Percentiles rank a stretch among this genome's conserved stretches.
Evolutionary conservation across 2,113 vertebrate species (phyloP).

Genomic region (Ptyas mucosa): DNA sequence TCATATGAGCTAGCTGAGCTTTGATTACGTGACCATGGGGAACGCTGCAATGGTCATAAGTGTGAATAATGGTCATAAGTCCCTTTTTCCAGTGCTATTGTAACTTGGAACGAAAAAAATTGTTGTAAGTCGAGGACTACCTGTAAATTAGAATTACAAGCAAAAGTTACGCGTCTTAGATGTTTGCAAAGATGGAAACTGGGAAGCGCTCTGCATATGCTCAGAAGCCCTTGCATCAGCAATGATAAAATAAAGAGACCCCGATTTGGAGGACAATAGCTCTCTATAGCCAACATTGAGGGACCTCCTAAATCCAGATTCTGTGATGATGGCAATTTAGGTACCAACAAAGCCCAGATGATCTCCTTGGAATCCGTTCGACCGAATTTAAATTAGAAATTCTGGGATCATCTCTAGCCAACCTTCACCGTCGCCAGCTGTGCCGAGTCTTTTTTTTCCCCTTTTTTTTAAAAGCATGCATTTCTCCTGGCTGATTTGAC

Average conservation of each 20-base stretch:
- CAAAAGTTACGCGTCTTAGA: no score
- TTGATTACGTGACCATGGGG: no score
- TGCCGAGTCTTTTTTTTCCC: no score
- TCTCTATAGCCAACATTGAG: not conserved
- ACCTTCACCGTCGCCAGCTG: not conserved
- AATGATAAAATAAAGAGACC: not conserved
- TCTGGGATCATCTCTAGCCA: not conserved
- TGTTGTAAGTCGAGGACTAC: no score
- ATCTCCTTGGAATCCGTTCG: not conserved
- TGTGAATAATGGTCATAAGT: no score
- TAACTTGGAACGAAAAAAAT: no score
- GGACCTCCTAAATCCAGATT: not conserved
- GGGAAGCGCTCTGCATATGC: not conserved
- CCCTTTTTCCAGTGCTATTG: no score
- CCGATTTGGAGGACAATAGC: not conserved
- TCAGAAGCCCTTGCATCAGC: not conserved
- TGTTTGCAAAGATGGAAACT: not conserved
- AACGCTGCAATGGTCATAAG: no score
- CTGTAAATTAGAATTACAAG: no score
- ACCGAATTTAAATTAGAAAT: not conserved
- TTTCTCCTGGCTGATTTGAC: conserved; percentile 1
- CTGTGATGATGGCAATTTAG: not conserved
- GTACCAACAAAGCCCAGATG: not conserved
- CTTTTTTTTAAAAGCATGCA: not conserved
- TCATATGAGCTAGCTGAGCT: no score